Evolutionary conservation across 2,888 invertebrate species (phyloP), one percentile per base, ranked within the genome.

Genomic region (Tyria jacobaeae): DNA sequence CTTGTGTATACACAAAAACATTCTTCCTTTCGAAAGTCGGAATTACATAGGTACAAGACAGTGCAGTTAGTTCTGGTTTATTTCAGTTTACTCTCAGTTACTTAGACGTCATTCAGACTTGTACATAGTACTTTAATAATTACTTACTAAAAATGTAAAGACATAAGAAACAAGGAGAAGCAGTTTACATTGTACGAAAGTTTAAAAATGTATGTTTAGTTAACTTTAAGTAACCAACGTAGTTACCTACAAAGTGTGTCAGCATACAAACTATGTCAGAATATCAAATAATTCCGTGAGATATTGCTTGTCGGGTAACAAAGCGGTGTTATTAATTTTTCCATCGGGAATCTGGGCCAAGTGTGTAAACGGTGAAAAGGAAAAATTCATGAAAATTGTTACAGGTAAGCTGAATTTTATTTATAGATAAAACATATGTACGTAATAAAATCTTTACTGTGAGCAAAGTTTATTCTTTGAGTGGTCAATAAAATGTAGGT

Each of bases 321-420:
- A 54, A 62, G 41, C 37, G 15, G 10, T 17, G 55, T 59, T 69
- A 71, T 62, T 57, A 54, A 48, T 60, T 59, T 64, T 71, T 62
- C 21, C 41, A 54, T 50, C 21, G 15, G 44, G 62, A 59, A 62
- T 44, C 41, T 15, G 54, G 54, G 27, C 41, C 54, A 54, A 54
- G 54, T 54, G 31, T 39, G 53, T 31, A 21, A 39, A 49, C 39
- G 24, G 52, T 52, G 47, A 53, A 59, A 59, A 59, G 54, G 35
- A 37, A 48, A 59, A 47, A 48, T 59, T 37, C 47, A 59, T 53
- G 17, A 47, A 53, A 48, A 59, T 54, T 54, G 27, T 39, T 41
- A 54, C 27, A n/a, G 34, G 57, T 34, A 49, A 57, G 35, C 49
- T 47, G 27, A 25, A 24, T n/a, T 44, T 54, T 54, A 31, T 41